Percentiles rank a stretch among this genome's conserved stretches.
These are phyloP conservation scores for Hormiphora californensis DNA, from an alignment of 37 sponge, comb jelly and placozoan species.

Conservation along the genomic window DNA sequence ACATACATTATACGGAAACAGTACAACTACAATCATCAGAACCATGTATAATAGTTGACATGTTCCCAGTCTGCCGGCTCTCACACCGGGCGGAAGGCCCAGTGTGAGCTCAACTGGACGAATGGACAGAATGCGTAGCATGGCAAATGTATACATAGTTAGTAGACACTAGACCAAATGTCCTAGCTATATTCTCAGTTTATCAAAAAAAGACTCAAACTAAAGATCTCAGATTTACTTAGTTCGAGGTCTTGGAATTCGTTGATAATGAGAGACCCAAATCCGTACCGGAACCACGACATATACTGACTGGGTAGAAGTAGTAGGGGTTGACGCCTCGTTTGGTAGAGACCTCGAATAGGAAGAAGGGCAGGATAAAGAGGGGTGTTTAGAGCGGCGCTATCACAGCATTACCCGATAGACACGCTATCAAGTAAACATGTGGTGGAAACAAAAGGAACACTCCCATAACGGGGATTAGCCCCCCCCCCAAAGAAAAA, in stretches of 20 bases:
- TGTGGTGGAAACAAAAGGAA: not conserved
- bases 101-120: too few species aligned
- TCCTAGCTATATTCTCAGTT: not conserved
- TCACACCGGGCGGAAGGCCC: too few species aligned
- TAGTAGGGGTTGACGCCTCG: conserved; percentile 8
- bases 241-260: not conserved
- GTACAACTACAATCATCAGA: too few species aligned
- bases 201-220: not conserved
- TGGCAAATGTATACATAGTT: too few species aligned
- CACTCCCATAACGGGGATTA: too few species aligned
- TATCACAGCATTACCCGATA: not conserved
- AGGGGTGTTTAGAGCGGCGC: not conserved
- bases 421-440: not conserved
- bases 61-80: too few species aligned
- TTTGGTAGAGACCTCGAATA: conserved; percentile 3
- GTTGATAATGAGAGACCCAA: not conserved
- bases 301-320: not conserved
- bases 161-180: too few species aligned
- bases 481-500: too few species aligned
- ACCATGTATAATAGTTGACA: too few species aligned
- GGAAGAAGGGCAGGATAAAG: conserved; percentile 25
- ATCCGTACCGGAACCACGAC: not conserved
- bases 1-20: not conserved
- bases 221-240: not conserved
- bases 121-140: too few species aligned